A percentile compares a stretch with the other conserved stretches of the same genome.
These are phyloP conservation scores for Plumapathes pennacea DNA, from an alignment of 92 coral and sea anemone species.

Conservation along the genomic window DNA sequence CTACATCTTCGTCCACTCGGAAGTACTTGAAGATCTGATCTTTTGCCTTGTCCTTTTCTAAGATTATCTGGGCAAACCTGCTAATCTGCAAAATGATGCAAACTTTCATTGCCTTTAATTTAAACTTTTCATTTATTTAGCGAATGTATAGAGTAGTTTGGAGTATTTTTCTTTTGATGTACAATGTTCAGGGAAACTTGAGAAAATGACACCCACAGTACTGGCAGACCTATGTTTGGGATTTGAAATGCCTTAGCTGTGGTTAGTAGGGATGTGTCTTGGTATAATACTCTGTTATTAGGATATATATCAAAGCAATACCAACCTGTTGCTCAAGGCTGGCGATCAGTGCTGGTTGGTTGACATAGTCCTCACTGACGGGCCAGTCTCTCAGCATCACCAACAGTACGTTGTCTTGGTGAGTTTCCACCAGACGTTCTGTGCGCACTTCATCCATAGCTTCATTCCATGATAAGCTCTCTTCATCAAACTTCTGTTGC, in stretches of 20 bases:
- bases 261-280: too few relatives aligned
- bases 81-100: conserved; percentile 59
- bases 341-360: conserved; percentile 73
- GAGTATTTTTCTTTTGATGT: too few relatives aligned
- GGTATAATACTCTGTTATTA: too few relatives aligned
- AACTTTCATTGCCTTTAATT: too few relatives aligned
- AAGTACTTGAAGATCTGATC: conserved; percentile 69
- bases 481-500: conserved; percentile 61
- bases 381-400: conserved; percentile 88
- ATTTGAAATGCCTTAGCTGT: too few relatives aligned
- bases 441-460: conserved; percentile 96
- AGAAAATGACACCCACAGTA: too few relatives aligned
- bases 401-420: conserved; percentile 48
- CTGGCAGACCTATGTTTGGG: too few relatives aligned
- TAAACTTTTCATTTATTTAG: too few relatives aligned
- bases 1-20: conserved; percentile 81
- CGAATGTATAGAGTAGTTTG: too few relatives aligned
- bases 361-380: conserved; percentile 55
- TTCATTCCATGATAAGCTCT: conserved; percentile 60
- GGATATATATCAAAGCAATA: not conserved
- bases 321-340: conserved; percentile 87
- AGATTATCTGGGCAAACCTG: conserved; percentile 85
- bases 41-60: conserved; percentile 56
- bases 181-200: too few relatives aligned
- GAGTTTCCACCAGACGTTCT: conserved; percentile 54